phyloP scores from a whole-genome alignment of 1,140 invertebrate species.

The Polypedilum pembai region DNA sequence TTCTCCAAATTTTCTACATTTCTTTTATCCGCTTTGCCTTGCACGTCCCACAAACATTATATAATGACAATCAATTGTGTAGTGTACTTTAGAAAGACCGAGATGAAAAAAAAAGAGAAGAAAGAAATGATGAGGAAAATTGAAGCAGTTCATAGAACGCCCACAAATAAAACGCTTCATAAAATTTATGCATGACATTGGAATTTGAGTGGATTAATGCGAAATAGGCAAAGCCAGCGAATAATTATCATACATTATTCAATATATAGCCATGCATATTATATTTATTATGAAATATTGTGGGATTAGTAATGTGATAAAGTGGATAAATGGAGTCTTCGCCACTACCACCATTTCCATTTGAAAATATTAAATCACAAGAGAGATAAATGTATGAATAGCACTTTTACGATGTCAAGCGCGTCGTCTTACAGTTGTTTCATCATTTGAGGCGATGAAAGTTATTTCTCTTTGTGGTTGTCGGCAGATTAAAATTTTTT shows the following conservation, averaged over 20 bases:
- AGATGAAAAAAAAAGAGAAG: background rate
- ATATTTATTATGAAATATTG: slow-evolving; percentile 20
- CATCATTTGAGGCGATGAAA: background rate
- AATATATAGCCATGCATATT: slow-evolving; percentile 13
- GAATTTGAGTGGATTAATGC: slow-evolving; percentile 24
- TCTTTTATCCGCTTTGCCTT: background rate
- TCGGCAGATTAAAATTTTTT: background rate
- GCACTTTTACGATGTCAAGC: slow-evolving; percentile 1
- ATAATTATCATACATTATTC: slow-evolving; percentile 19
- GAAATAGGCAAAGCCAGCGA: background rate
- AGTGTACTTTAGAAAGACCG: background rate
- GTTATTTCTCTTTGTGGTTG: background rate
- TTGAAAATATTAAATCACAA: slow-evolving; percentile 19
- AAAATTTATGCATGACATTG: background rate
- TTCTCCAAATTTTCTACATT: background rate
- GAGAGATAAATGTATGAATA: slow-evolving; percentile 3
- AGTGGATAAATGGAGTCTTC: background rate
- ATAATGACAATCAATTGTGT: background rate
- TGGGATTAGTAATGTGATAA: slow-evolving; percentile 12
- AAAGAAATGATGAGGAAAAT: background rate
- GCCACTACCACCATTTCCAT: background rate
- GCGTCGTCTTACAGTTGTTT: slow-evolving; percentile 9
- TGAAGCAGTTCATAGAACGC: slow-evolving; percentile 3
- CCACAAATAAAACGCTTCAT: slow-evolving; percentile 20
- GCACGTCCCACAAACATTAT: background rate